A percentile compares a stretch with the other conserved stretches of the same genome.
phyloP scores from a whole-genome alignment of 1,140 invertebrate species.

The Achroia grisella region DNA sequence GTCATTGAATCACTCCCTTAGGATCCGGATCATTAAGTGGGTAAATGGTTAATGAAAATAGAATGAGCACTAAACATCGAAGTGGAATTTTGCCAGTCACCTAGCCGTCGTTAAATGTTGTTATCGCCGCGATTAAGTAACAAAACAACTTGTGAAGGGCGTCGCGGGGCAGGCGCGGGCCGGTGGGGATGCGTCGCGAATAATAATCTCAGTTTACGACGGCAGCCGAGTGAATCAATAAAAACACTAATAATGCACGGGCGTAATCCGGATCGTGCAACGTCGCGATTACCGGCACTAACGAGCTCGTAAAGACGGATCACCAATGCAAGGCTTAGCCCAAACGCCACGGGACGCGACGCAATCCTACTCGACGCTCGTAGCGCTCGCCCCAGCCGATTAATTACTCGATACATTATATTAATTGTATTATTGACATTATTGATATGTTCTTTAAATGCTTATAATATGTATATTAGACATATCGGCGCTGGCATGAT shows the following conservation, averaged over 20 bases:
- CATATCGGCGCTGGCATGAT: too few relatives aligned
- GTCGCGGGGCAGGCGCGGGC: constrained; percentile 1
- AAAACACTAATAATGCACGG: constrained; percentile 73
- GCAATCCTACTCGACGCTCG: not conserved
- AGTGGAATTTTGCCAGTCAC: constrained; percentile 70
- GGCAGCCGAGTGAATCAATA: constrained; percentile 70
- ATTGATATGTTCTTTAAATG: too few relatives aligned
- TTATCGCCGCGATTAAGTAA: constrained; percentile 71
- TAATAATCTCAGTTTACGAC: constrained; percentile 72
- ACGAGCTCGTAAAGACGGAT: constrained; percentile 69
- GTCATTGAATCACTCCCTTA: constrained; percentile 61
- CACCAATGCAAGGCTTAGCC: constrained; percentile 62
- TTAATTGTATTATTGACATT: too few relatives aligned
- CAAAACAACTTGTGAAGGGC: constrained; percentile 58
- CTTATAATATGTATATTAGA: too few relatives aligned
- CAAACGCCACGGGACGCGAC: constrained; percentile 36
- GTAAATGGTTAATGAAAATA: constrained; percentile 72
- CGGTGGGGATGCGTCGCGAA: constrained; percentile 42
- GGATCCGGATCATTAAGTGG: constrained; percentile 70
- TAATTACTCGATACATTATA: not conserved
- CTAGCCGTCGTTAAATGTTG: constrained; percentile 70
- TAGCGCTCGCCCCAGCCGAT: not conserved
- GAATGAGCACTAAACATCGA: constrained; percentile 71
- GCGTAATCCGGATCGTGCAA: constrained; percentile 66
- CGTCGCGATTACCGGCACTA: constrained; percentile 64